These are phyloP conservation scores for Oreamnos americanus DNA, from an alignment of 2,113 vertebrate genomes.

Conservation along the genomic window DNA sequence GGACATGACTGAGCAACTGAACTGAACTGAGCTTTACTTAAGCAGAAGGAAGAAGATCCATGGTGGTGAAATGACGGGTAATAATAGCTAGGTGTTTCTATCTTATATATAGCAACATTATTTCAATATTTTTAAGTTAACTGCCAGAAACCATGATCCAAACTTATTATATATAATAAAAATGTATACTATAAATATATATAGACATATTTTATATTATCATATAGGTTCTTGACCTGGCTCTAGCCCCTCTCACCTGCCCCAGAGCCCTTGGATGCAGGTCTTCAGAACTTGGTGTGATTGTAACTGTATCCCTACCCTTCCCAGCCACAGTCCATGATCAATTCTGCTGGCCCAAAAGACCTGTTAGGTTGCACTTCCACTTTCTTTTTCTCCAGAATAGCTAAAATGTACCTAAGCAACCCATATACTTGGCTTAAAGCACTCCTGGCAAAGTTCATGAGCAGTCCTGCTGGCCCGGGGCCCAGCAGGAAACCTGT, in stretches of 20 bases:
- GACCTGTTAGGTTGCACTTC: too few species aligned
- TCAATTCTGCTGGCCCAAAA: background rate
- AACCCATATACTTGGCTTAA: background rate
- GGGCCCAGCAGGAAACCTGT: background rate
- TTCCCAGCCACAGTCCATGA: background rate
- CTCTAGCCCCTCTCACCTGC: background rate
- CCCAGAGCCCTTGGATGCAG: background rate
- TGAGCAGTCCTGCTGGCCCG: background rate
- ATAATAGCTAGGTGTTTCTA: background rate
- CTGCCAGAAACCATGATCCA: background rate
- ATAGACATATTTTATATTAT: background rate
- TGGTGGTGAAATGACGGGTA: background rate
- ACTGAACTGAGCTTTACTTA: background rate
- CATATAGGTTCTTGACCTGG: background rate
- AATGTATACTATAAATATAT: background rate
- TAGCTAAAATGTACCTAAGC: background rate
- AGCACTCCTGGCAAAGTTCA: background rate
- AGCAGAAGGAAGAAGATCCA: background rate
- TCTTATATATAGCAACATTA: background rate
- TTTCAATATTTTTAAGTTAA: background rate
- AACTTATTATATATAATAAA: background rate
- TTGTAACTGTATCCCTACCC: background rate
- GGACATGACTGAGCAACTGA: too few species aligned
- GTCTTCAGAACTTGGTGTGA: background rate
- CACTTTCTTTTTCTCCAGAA: background rate